Evolutionary conservation across 2,797 vertebrate genomes (phyloP).

Genomic region (Numenius phaeopus): DNA sequence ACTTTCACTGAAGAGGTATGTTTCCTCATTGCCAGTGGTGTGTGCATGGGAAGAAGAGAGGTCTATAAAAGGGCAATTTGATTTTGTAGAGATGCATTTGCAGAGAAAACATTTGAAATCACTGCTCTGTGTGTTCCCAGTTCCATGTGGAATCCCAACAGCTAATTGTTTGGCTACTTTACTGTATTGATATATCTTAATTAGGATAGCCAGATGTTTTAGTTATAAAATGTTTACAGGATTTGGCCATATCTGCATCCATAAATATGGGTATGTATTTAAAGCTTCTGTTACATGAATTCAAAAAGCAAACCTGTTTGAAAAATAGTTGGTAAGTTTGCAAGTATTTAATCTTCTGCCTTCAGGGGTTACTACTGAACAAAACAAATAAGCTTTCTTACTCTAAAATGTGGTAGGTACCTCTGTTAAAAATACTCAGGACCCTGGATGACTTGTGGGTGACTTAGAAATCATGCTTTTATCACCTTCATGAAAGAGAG

Average conservation of each 20-base stretch:
- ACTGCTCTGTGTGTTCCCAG: neutral
- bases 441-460: neutral
- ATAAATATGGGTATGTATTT: neutral
- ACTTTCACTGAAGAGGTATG: neutral
- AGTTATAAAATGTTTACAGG: neutral
- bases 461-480: neutral
- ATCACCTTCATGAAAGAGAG: neutral
- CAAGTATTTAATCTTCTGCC: neutral
- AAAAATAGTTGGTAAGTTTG: neutral
- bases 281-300: neutral
- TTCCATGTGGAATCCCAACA: neutral
- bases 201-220: neutral
- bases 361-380: neutral
- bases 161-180: neutral
- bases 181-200: neutral
- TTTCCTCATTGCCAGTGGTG: neutral
- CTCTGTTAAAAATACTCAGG: neutral
- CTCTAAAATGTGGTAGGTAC: neutral
- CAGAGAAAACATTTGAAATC: neutral
- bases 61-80: neutral
- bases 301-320: neutral
- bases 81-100: neutral
- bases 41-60: neutral
- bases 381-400: neutral
- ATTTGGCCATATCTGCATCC: neutral